Evolutionary conservation across 2,113 vertebrate genomes (phyloP).

Genomic region (Daubentonia madagascariensis): DNA sequence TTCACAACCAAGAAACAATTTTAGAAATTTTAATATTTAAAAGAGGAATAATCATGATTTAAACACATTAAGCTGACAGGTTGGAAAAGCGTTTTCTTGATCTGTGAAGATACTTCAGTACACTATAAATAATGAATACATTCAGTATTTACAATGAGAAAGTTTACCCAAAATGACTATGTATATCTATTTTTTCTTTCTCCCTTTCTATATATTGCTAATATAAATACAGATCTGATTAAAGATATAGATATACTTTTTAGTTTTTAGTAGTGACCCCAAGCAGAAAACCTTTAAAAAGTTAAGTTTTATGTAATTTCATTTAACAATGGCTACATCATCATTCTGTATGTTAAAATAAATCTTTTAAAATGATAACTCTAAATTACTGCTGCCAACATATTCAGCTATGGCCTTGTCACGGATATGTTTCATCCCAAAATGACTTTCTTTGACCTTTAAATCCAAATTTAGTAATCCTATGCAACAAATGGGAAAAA

Average conservation of each 20-base stretch:
- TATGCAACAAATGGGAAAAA: constrained; percentile 50
- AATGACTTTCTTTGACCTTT: constrained; percentile 67
- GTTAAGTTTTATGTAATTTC: constrained; percentile 9
- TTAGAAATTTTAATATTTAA: constrained; percentile 17
- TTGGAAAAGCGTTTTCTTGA: constrained; percentile 23
- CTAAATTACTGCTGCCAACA: constrained; percentile 42
- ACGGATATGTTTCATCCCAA: constrained; percentile 39
- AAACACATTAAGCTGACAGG: constrained; percentile 3
- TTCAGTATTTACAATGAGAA: background rate
- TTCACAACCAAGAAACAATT: background rate
- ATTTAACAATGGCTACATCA: background rate
- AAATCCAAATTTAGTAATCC: constrained; percentile 37
- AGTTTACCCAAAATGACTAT: background rate
- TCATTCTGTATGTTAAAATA: background rate
- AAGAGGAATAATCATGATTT: constrained; percentile 30
- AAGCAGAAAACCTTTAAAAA: constrained; percentile 36
- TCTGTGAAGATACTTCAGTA: background rate
- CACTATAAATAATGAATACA: constrained; percentile 8
- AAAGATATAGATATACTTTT: constrained; percentile 22
- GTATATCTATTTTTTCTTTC: background rate
- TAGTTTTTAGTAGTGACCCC: constrained; percentile 12
- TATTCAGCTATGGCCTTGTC: constrained; percentile 30
- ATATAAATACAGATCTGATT: background rate
- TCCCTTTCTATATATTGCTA: background rate
- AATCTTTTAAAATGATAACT: constrained; percentile 60